These are phyloP conservation scores for Iselma pallidipennis DNA, from an alignment of 2,888 invertebrate genomes.

Conservation along the genomic window DNA sequence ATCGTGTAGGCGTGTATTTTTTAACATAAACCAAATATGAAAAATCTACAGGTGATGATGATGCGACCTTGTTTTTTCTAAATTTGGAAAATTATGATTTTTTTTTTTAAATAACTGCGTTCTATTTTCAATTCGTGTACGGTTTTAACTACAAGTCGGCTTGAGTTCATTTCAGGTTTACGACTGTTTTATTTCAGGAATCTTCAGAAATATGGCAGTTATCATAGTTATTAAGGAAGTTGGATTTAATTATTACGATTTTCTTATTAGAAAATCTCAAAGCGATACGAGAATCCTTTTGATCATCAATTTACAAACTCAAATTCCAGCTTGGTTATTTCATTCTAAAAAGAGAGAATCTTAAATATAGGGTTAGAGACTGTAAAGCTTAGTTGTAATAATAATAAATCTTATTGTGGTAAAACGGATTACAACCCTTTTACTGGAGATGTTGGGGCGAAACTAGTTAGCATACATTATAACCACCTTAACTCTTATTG, in stretches of 20 bases:
- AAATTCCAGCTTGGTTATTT: conserved; percentile 16
- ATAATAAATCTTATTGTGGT: conserved; percentile 41
- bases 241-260: conserved; percentile 1
- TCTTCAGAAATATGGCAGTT: too few species aligned
- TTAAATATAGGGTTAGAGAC: conserved; percentile 29
- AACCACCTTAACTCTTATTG: conserved; percentile 22
- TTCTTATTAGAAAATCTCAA: not conserved
- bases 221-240: conserved; percentile 15
- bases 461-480: conserved; percentile 39
- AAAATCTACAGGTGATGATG: too few species aligned
- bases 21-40: too few species aligned
- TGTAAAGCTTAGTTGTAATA: conserved; percentile 36
- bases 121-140: too few species aligned
- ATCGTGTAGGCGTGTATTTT: too few species aligned
- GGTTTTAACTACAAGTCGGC: conserved; percentile 18
- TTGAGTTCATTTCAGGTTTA: not conserved
- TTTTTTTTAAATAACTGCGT: too few species aligned
- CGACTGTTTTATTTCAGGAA: too few species aligned
- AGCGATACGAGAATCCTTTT: not conserved
- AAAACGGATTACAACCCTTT: conserved; percentile 28
- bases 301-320: conserved; percentile 9
- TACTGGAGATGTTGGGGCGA: conserved; percentile 27
- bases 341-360: conserved; percentile 18
- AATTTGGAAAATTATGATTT: not conserved
- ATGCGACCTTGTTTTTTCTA: not conserved